Conservation (phyloP, 2,797 vertebrate genomes). For the Tangara arthus region DNA sequence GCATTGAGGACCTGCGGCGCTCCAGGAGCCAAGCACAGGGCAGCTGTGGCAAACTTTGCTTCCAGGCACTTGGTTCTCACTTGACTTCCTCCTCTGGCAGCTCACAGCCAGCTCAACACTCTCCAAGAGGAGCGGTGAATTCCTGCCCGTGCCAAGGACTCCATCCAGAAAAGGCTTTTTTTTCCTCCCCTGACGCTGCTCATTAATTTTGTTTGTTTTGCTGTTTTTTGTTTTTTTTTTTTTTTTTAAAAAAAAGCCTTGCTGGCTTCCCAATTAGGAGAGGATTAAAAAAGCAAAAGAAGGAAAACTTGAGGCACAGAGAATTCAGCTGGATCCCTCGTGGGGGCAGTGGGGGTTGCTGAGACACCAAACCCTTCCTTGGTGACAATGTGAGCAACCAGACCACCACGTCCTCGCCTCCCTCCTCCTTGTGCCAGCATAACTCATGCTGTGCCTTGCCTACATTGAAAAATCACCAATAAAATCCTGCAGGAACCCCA, state of each 20-base stretch:
- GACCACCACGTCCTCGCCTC: rapidly evolving
- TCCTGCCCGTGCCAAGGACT: background rate
- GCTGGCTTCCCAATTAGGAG: background rate
- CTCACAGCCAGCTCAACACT: background rate
- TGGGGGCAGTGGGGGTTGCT: background rate
- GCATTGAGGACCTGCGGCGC: background rate
- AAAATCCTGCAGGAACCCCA: slow-evolving; percentile 42
- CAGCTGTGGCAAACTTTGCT: background rate
- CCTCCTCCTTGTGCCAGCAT: background rate
- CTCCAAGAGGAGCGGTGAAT: background rate
- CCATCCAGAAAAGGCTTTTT: background rate
- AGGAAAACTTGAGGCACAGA: background rate
- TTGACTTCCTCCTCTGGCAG: slow-evolving; percentile 20
- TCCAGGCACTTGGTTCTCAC: slow-evolving; percentile 15
- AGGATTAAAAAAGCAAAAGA: background rate
- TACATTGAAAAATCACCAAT: slow-evolving; percentile 10
- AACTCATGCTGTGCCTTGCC: background rate
- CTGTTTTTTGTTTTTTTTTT: no score
- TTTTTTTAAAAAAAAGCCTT: background rate
- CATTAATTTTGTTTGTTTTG: slow-evolving; percentile 14
- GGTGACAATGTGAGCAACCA: rapidly evolving
- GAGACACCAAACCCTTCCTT: background rate
- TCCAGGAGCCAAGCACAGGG: background rate
- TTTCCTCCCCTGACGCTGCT: background rate
- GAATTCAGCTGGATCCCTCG: background rate